These are phyloP conservation scores for Trachelus tabidus DNA, from an alignment of 2,888 invertebrate genomes.

Conservation along the genomic window DNA sequence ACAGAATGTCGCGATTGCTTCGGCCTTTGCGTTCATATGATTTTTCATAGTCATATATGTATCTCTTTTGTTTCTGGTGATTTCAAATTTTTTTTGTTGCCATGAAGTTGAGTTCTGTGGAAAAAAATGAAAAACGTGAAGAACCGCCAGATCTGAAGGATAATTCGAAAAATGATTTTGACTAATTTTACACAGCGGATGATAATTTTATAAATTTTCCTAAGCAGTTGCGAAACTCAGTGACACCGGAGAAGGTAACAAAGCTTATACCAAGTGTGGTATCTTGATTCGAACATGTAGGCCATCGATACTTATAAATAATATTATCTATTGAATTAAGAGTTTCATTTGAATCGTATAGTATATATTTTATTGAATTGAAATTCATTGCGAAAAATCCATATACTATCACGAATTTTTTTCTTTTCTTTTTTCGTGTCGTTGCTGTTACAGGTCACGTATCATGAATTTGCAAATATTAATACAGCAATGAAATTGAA, in stretches of 20 bases:
- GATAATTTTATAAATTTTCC: background rate
- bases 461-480: background rate
- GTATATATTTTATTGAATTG: background rate
- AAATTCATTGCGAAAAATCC: background rate
- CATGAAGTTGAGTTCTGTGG: background rate
- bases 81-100: background rate
- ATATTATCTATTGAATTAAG: background rate
- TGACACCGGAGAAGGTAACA: background rate
- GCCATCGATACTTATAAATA: slow-evolving; percentile 1
- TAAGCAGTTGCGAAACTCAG: background rate
- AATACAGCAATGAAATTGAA: background rate
- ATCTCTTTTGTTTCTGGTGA: background rate
- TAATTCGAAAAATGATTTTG: background rate
- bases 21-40: background rate
- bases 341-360: background rate
- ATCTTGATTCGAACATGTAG: slow-evolving; percentile 26
- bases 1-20: background rate
- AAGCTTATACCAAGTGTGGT: slow-evolving; percentile 28
- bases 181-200: background rate
- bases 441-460: background rate
- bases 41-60: background rate
- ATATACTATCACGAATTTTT: background rate
- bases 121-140: background rate
- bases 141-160: background rate
- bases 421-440: background rate